Evolutionary conservation across 2,888 invertebrate species (phyloP), one percentile per base, ranked within the genome.

Genomic region (Synergus itoensis): DNA sequence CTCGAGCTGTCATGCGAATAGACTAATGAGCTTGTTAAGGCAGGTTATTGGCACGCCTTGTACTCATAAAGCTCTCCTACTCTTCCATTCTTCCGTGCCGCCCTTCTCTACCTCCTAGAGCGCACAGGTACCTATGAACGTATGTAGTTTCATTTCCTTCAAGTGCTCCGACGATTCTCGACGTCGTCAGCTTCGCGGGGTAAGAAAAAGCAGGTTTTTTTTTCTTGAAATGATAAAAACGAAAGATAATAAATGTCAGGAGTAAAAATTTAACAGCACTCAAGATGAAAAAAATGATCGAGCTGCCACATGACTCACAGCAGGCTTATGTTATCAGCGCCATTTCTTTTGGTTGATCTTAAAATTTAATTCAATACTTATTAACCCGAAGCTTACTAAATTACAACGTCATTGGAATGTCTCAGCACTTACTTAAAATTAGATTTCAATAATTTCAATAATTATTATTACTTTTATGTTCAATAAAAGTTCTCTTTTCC

Each of bases 11-110:
- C 89, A 88, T 87, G 87, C 86, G 87, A 87, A 88, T 89, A 88
- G 89, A 88, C 88, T 89, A 89, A 89, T 88, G 89, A 89, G 88
- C 87, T 89, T 88, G 89, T 89, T 89, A 89, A 89, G 84, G 80
- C 82, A 84, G 85, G 65, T 73, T 73, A 73, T 73, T 48, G 69
- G 69, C 53, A 48, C 69, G 69, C 69, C 48, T 73, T 73, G 48
- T 28, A 36, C 69, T 73, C 69, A 48, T 73, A 73, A 73, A 73
- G 69, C 69, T 53, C 69, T 69, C 69, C 69, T 69, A 40, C 41
- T 43, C 65, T 69, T 48, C 28, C 18, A 43, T 18, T n/a, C 43
- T 21, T 67, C 21, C 43, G 16, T 43, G 11, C 60, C 21, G 60
- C 21, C 60, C 21, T 60, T 60, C 21, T 21, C 14, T 60, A 60